Evolutionary conservation across 2,888 invertebrate genomes (phyloP).

Genomic region (Gandaritis pyraliata): DNA sequence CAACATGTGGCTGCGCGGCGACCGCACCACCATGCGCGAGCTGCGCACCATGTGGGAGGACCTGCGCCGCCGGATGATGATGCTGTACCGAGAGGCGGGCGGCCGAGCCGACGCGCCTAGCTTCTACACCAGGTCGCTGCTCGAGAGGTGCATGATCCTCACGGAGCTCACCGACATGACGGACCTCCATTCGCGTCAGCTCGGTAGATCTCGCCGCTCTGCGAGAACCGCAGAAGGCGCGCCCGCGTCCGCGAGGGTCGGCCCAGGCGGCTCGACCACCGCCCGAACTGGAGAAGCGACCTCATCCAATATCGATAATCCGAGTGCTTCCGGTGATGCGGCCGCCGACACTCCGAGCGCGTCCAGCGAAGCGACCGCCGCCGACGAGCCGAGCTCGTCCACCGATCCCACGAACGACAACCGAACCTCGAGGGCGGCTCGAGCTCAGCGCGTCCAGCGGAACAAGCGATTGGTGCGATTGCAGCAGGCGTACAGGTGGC

Average conservation of each 20-base stretch:
- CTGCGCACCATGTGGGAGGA: conserved; percentile 87
- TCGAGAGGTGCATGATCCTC: conserved; percentile 76
- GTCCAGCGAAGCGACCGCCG: background rate
- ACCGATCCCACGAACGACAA: conserved; percentile 16
- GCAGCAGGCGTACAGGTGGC: conserved; percentile 68
- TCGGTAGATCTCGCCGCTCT: conserved; percentile 6
- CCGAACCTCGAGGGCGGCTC: conserved; percentile 19
- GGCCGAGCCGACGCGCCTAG: conserved; percentile 62
- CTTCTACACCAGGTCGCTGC: conserved; percentile 71
- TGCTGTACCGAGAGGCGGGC: conserved; percentile 78
- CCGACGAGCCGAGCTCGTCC: conserved; percentile 20
- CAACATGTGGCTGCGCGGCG: conserved; percentile 73
- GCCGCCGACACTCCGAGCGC: conserved; percentile 12
- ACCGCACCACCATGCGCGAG: conserved; percentile 79
- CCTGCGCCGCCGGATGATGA: conserved; percentile 84
- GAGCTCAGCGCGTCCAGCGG: conserved; percentile 16
- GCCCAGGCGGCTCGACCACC: background rate
- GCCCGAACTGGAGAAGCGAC: conserved; percentile 8
- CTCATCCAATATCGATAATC: conserved; percentile 13
- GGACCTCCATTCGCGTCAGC: conserved; percentile 54
- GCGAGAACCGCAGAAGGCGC: conserved; percentile 2
- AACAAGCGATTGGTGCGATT: conserved; percentile 45
- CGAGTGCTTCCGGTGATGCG: conserved; percentile 2
- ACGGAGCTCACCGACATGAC: conserved; percentile 60
- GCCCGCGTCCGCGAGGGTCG: too few species aligned